A percentile compares a stretch with the other conserved stretches of the same genome.
These are phyloP conservation scores for Ditylenchus dipsaci DNA, from an alignment of 1,140 invertebrate genomes.

Conservation along the genomic window DNA sequence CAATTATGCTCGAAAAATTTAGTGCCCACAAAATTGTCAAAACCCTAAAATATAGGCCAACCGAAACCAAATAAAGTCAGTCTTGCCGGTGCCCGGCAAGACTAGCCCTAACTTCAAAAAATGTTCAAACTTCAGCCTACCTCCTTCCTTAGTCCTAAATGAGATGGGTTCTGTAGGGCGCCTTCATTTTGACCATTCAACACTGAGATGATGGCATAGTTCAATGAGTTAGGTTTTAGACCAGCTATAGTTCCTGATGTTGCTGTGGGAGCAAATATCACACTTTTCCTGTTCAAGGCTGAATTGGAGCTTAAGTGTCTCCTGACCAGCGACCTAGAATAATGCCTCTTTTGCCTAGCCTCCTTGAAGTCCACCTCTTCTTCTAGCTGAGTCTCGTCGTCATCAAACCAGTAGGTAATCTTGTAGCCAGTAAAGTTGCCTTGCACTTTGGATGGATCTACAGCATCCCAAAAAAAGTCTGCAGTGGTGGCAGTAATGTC, in stretches of 20 bases:
- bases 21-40: no score
- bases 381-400: constrained; percentile 33
- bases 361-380: constrained; percentile 19
- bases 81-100: no score
- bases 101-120: neutral
- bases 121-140: constrained; percentile 59
- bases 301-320: neutral
- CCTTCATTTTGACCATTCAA: constrained; percentile 85
- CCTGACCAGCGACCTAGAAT: neutral
- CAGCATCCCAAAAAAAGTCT: constrained; percentile 52
- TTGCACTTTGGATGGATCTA: constrained; percentile 48
- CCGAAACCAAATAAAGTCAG: no score
- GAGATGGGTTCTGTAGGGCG: constrained; percentile 76
- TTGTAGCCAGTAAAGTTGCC: constrained; percentile 94
- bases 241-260: constrained; percentile 73
- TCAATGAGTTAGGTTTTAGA: constrained; percentile 81
- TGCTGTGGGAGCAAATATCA: constrained; percentile 60
- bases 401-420: constrained; percentile 54
- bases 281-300: constrained; percentile 15
- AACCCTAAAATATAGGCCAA: no score
- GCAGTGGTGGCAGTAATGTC: constrained; percentile 47
- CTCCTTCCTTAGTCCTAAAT: constrained; percentile 84
- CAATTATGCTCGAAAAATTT: no score
- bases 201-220: constrained; percentile 75
- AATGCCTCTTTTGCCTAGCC: neutral